Percentiles rank a stretch among this genome's conserved stretches.
Conservation (phyloP, 2,888 invertebrate species). For the Hirudinaria manillensis region DNA sequence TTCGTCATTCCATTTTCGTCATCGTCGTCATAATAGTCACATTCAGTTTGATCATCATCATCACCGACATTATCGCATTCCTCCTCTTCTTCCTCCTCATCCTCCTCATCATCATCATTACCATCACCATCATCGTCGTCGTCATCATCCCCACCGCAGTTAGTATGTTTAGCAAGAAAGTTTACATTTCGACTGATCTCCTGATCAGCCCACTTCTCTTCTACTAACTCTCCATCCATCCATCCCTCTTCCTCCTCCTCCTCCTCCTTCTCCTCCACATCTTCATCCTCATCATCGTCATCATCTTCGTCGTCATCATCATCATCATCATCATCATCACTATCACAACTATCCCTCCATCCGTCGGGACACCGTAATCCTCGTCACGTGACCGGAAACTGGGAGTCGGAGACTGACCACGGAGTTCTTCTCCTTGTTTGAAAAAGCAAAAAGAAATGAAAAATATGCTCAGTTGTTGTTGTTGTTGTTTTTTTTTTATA, state of each 20-base stretch:
- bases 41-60: slow-evolving; percentile 30
- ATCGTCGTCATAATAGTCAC: slow-evolving; percentile 31
- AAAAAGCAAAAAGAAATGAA: too few relatives aligned
- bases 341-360: too few relatives aligned
- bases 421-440: too few relatives aligned
- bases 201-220: slow-evolving; percentile 16
- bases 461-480: too few relatives aligned
- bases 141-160: slow-evolving; percentile 28
- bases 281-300: slow-evolving; percentile 27
- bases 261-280: slow-evolving; percentile 20
- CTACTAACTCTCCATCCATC: neutral
- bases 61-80: slow-evolving; percentile 29
- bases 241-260: slow-evolving; percentile 14
- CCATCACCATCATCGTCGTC: slow-evolving; percentile 32
- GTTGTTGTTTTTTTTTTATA: too few relatives aligned
- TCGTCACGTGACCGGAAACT: too few relatives aligned
- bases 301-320: slow-evolving; percentile 16
- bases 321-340: neutral
- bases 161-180: slow-evolving; percentile 25
- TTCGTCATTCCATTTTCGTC: neutral
- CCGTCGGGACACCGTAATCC: too few relatives aligned
- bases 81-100: slow-evolving; percentile 29
- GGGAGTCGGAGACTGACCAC: too few relatives aligned
- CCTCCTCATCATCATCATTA: slow-evolving; percentile 32
- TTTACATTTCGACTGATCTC: slow-evolving; percentile 15